Evolutionary conservation across 1,140 invertebrate genomes (phyloP).

Genomic region (Heliothis virescens): DNA sequence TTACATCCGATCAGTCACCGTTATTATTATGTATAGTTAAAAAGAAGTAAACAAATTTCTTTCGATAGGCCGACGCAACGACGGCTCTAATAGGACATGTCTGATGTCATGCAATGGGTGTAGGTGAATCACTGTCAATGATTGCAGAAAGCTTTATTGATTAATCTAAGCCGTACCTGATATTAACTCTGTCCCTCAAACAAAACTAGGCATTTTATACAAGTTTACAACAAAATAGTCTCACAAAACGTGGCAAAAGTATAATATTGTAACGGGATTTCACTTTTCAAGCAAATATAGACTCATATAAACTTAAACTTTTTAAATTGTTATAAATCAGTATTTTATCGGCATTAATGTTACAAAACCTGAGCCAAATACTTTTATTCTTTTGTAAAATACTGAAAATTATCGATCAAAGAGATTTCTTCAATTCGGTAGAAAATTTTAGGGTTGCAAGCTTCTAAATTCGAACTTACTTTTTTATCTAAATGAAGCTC

Average conservation of each 20-base stretch:
- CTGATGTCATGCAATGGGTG: constrained; percentile 42
- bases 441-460: constrained; percentile 32
- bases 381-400: neutral
- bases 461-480: neutral
- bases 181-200: constrained; percentile 33
- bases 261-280: constrained; percentile 68
- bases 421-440: constrained; percentile 23
- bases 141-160: neutral
- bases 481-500: neutral
- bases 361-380: neutral
- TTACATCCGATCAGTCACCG: too few species aligned
- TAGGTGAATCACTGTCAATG: constrained; percentile 38
- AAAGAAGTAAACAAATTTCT: constrained; percentile 4
- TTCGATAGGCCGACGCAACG: neutral
- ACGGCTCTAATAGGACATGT: constrained; percentile 7
- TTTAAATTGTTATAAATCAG: neutral
- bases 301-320: neutral
- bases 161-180: constrained; percentile 31
- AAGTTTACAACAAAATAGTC: constrained; percentile 41
- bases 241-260: constrained; percentile 65
- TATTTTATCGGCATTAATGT: neutral
- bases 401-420: constrained; percentile 44
- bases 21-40: neutral
- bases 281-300: neutral
- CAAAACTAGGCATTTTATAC: constrained; percentile 43